Conservation (phyloP, 2,888 invertebrate genomes). For the Lydus trimaculatus region DNA sequence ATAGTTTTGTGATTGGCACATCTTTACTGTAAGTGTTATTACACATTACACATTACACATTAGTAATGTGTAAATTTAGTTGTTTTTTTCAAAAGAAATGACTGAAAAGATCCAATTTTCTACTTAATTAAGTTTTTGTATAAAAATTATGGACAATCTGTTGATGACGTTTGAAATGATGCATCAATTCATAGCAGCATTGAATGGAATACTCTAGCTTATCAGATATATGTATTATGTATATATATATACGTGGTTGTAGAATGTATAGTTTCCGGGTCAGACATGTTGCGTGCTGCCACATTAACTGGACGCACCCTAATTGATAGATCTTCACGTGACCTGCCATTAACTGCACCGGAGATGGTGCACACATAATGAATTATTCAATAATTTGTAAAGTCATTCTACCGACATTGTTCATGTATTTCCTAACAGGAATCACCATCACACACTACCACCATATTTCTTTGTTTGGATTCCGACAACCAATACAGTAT, state of each 20-base stretch:
- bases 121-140: too few relatives aligned
- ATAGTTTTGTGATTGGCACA: neutral
- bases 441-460: slow-evolving; percentile 20
- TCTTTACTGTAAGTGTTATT: neutral
- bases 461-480: slow-evolving; percentile 39
- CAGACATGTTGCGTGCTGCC: slow-evolving; percentile 49
- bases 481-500: slow-evolving; percentile 17
- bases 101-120: too few relatives aligned
- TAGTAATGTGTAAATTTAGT: too few relatives aligned
- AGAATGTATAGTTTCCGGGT: slow-evolving; percentile 38
- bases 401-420: slow-evolving; percentile 32
- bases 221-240: slow-evolving; percentile 2
- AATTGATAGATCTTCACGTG: slow-evolving; percentile 52
- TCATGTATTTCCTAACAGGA: slow-evolving; percentile 35
- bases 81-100: too few relatives aligned
- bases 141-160: neutral
- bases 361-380: slow-evolving; percentile 45
- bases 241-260: neutral
- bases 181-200: neutral
- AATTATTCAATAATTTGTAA: slow-evolving; percentile 46
- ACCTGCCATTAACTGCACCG: slow-evolving; percentile 49
- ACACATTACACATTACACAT: too few relatives aligned
- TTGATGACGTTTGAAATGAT: neutral
- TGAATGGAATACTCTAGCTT: neutral
- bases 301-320: slow-evolving; percentile 46